Conservation (phyloP, 2,797 vertebrate genomes). For the Sebastes variabilis region DNA sequence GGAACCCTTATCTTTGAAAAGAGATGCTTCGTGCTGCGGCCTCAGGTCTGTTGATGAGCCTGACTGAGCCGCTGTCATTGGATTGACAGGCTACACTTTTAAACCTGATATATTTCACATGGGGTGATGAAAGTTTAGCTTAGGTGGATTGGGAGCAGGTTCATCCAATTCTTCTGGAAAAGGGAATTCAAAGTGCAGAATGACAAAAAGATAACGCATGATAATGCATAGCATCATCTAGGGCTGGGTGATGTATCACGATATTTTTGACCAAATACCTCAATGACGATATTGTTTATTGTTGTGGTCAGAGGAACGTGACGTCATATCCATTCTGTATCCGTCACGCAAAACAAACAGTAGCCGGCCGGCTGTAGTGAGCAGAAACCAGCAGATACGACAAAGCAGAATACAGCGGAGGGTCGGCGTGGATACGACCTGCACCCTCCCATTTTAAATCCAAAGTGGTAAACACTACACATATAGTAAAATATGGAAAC, state of each 20-base stretch:
- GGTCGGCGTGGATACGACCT: too few species aligned
- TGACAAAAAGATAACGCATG: neutral
- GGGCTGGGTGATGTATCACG: fast-evolving
- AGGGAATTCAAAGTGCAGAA: neutral
- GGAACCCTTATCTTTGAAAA: conserved; percentile 69
- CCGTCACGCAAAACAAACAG: too few species aligned
- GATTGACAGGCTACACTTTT: neutral
- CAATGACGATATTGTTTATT: fast-evolving
- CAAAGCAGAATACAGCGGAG: too few species aligned
- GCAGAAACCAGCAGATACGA: too few species aligned
- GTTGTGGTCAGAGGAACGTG: fast-evolving
- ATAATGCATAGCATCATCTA: neutral
- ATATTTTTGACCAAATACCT: too few species aligned
- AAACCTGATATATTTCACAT: neutral
- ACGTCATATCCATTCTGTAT: too few species aligned
- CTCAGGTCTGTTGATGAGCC: conserved; percentile 36
- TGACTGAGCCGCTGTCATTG: conserved; percentile 4
- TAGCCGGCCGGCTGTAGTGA: fast-evolving
- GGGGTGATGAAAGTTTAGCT: neutral
- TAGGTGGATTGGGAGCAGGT: neutral
- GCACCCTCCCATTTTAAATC: too few species aligned
- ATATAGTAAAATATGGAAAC: too few species aligned
- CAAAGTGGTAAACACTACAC: too few species aligned
- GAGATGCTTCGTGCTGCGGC: conserved; percentile 35
- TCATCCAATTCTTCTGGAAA: conserved; percentile 3